These are phyloP conservation scores for Lypha dubia DNA, from an alignment of 2,888 invertebrate genomes.

Conservation along the genomic window DNA sequence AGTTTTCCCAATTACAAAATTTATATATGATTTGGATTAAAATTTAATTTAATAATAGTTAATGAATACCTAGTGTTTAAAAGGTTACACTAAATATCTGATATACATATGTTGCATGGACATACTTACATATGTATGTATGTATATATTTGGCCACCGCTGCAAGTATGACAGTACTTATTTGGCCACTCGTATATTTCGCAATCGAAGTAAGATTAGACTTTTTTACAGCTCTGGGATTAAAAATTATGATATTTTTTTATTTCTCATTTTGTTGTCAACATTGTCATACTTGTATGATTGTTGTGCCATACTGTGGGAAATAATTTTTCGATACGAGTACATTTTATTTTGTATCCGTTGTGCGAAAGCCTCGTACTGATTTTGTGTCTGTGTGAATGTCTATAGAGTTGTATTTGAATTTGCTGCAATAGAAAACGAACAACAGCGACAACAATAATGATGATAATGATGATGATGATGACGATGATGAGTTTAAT, in stretches of 20 bases:
- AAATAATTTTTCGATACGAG: slow-evolving; percentile 50
- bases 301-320: slow-evolving; percentile 58
- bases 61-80: too few species aligned
- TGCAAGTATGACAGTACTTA: too few species aligned
- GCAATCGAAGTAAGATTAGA: background rate
- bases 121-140: too few species aligned
- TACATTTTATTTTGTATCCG: slow-evolving; percentile 43
- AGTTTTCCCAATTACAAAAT: too few species aligned
- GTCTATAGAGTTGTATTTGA: slow-evolving; percentile 24
- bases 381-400: slow-evolving; percentile 34
- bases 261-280: slow-evolving; percentile 15
- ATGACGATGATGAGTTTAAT: slow-evolving; percentile 31
- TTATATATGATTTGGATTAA: too few species aligned
- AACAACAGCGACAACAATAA: slow-evolving; percentile 42
- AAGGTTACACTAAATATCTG: too few species aligned
- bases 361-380: slow-evolving; percentile 40
- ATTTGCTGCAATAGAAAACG: slow-evolving; percentile 53
- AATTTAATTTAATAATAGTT: too few species aligned
- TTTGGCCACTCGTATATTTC: background rate
- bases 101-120: too few species aligned
- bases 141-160: too few species aligned
- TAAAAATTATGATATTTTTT: slow-evolving; percentile 44
- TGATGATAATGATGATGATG: slow-evolving; percentile 16
- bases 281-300: slow-evolving; percentile 46
- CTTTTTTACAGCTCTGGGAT: slow-evolving; percentile 36